Percentiles rank a stretch among this genome's conserved stretches.
Evolutionary conservation across 2,888 invertebrate species (phyloP).

Genomic region (Xylota sylvarum): DNA sequence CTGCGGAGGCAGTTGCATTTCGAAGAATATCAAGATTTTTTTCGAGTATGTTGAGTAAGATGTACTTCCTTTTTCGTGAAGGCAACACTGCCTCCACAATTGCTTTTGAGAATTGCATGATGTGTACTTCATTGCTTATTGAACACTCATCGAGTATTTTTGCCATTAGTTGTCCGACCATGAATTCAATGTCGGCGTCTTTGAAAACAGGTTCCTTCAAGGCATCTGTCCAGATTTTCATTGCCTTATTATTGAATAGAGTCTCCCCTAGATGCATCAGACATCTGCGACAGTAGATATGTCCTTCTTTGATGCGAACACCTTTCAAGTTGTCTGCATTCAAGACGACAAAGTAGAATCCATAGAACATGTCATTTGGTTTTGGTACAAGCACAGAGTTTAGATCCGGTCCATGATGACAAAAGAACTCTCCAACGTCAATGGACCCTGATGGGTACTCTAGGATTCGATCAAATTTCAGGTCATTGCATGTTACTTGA

Average conservation of each 20-base stretch:
- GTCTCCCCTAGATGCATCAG: constrained; percentile 79
- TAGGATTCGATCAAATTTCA: constrained; percentile 79
- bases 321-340: constrained; percentile 67
- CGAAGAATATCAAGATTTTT: constrained; percentile 80
- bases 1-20: constrained; percentile 55
- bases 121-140: constrained; percentile 60
- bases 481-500: constrained; percentile 29
- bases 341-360: constrained; percentile 81
- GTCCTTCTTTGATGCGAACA: constrained; percentile 74
- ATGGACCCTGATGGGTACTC: constrained; percentile 82
- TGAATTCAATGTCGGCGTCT: constrained; percentile 23
- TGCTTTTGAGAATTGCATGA: constrained; percentile 80
- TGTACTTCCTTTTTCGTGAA: constrained; percentile 79
- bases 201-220: constrained; percentile 69
- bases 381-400: constrained; percentile 80
- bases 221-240: constrained; percentile 82
- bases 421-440: constrained; percentile 83
- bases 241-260: constrained; percentile 79
- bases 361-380: constrained; percentile 80
- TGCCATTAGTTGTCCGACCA: constrained; percentile 79
- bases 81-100: constrained; percentile 78
- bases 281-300: constrained; percentile 81
- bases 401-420: constrained; percentile 80
- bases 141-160: constrained; percentile 77
- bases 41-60: constrained; percentile 82